A percentile compares a stretch with the other conserved stretches of the same genome.
Evolutionary conservation across 2,888 invertebrate species (phyloP).

Genomic region (Drosophila anceps): DNA sequence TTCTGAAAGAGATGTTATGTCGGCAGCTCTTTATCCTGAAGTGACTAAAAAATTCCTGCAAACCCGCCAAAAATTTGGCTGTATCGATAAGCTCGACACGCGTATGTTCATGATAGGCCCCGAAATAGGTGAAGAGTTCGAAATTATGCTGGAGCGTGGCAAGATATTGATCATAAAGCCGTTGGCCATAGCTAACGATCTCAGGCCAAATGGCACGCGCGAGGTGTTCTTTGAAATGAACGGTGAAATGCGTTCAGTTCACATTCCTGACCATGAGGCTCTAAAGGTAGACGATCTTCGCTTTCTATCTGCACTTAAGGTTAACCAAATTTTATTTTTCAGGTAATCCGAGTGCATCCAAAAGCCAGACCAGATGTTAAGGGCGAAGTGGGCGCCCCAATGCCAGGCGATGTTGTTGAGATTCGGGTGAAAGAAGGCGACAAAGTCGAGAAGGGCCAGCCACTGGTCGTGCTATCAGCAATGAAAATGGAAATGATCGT

Average conservation of each 20-base stretch:
- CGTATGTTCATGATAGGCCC: conserved; percentile 98
- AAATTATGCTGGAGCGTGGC: conserved; percentile 97
- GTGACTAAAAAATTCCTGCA: conserved; percentile 95
- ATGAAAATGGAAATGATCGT: conserved; percentile 98
- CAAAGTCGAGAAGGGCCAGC: conserved; percentile 95
- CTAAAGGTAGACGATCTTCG: conserved; percentile 82
- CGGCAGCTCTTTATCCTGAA: conserved; percentile 97
- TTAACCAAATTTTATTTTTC: background rate
- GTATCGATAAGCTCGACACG: conserved; percentile 97
- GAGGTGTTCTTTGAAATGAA: conserved; percentile 99
- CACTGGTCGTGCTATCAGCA: conserved; percentile 97
- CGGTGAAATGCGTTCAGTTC: conserved; percentile 97
- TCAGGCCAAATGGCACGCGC: conserved; percentile 94
- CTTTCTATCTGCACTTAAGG: no score
- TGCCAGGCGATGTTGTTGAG: conserved; percentile 98
- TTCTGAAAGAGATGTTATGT: conserved; percentile 96
- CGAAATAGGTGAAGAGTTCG: conserved; percentile 92
- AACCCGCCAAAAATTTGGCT: conserved; percentile 95
- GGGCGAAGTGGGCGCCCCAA: conserved; percentile 98
- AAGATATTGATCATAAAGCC: conserved; percentile 98
- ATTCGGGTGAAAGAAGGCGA: conserved; percentile 97
- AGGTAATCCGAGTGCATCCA: conserved; percentile 96
- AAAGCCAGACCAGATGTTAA: conserved; percentile 92
- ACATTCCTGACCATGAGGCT: conserved; percentile 96
- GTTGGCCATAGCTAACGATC: conserved; percentile 96